These are phyloP conservation scores for Acutogordius australiensis DNA, from an alignment of 2,888 invertebrate species.

Conservation along the genomic window DNA sequence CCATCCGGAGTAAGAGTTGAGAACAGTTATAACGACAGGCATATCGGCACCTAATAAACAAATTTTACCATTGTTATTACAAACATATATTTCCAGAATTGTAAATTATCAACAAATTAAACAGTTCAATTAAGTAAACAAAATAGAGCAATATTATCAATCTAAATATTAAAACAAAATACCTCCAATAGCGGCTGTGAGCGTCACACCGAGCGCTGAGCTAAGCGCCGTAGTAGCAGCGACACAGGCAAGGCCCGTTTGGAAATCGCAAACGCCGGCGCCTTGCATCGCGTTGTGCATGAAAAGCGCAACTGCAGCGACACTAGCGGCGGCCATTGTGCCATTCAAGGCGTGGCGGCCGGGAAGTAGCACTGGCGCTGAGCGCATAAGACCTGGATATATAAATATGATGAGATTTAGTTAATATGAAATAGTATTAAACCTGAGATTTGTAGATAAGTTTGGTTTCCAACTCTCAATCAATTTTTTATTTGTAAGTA, in stretches of 20 bases:
- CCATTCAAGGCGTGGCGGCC: conserved; percentile 48
- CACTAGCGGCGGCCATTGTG: conserved; percentile 36
- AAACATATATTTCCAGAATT: no score
- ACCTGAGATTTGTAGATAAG: no score
- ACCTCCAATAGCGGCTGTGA: conserved; percentile 65
- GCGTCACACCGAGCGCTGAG: conserved; percentile 49
- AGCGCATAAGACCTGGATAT: conserved; percentile 41
- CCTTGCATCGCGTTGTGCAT: conserved; percentile 21
- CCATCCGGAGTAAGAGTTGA: conserved; percentile 74
- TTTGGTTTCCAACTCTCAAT: no score
- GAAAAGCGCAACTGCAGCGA: conserved; percentile 43
- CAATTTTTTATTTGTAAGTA: no score
- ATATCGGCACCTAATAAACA: conserved; percentile 47
- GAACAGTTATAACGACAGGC: conserved; percentile 67
- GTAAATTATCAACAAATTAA: not conserved
- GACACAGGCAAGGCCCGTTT: conserved; percentile 37
- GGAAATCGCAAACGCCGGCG: no score
- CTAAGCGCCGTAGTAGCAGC: conserved; percentile 45
- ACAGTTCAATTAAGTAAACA: no score
- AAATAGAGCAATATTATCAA: no score
- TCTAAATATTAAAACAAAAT: conserved; percentile 14
- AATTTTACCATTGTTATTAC: no score
- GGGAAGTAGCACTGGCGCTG: conserved; percentile 48
- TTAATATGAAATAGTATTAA: no score
- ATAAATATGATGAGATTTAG: no score